Evolutionary conservation across 2,888 invertebrate species (phyloP).

Genomic region (Pecten maximus): DNA sequence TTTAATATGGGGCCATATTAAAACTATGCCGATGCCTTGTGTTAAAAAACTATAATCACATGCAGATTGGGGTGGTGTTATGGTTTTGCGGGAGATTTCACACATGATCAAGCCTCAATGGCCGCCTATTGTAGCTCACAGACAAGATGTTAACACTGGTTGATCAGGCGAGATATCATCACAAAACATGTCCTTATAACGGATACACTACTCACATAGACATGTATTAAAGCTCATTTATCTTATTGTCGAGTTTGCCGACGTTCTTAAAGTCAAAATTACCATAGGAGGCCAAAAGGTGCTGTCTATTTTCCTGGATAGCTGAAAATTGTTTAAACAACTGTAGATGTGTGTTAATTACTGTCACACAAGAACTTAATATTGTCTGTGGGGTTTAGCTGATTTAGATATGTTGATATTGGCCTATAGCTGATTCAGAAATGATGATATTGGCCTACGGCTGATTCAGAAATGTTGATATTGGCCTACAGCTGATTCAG

Average conservation of each 20-base stretch:
- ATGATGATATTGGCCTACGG: no score
- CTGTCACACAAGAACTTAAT: no score
- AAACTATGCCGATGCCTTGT: neutral
- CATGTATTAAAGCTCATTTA: neutral
- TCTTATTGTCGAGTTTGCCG: neutral
- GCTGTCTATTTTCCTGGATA: neutral
- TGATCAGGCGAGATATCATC: neutral
- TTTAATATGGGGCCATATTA: neutral
- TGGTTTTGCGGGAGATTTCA: slow-evolving; percentile 27
- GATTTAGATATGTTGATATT: no score
- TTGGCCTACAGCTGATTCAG: no score
- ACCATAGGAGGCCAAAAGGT: neutral
- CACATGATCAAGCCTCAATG: neutral
- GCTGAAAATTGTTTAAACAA: neutral
- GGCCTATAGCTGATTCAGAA: no score
- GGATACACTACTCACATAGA: neutral
- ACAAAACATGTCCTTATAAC: neutral
- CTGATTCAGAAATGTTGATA: no score
- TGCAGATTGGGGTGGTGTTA: neutral
- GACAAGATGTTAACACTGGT: neutral
- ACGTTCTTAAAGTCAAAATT: neutral
- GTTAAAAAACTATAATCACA: neutral
- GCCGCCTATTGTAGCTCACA: neutral
- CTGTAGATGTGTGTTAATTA: no score
- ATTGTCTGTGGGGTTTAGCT: no score